phyloP scores from a whole-genome alignment of 23 tunicate genomes.

The Trididemnum miniatum region DNA sequence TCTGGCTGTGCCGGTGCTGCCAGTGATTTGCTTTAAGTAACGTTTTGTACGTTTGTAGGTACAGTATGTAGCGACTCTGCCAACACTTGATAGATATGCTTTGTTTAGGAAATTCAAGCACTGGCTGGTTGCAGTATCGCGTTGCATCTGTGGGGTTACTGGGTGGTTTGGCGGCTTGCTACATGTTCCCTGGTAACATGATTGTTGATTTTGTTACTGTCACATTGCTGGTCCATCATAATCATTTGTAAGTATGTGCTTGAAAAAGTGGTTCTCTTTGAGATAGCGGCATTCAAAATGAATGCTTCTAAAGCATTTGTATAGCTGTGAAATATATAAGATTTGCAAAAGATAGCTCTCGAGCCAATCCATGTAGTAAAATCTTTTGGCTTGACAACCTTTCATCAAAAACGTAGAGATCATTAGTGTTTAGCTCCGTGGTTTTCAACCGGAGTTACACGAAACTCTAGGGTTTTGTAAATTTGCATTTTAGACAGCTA shows the following conservation, averaged over 20 bases:
- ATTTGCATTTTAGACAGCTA: no score
- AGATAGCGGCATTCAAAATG: no score
- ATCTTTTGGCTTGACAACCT: no score
- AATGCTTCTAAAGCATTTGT: no score
- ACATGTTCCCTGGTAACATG: conserved; percentile 76
- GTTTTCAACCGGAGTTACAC: no score
- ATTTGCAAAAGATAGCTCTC: no score
- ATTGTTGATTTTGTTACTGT: conserved; percentile 86
- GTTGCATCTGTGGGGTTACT: conserved; percentile 77
- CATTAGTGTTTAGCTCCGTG: no score
- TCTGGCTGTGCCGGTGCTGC: background rate
- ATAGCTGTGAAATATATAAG: no score
- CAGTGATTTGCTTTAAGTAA: background rate
- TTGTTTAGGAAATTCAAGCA: conserved; percentile 44
- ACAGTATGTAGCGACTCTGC: background rate
- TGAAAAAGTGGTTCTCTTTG: no score
- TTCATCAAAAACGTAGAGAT: no score
- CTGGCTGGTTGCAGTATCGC: conserved; percentile 72
- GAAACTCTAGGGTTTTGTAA: no score
- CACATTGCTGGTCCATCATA: conserved; percentile 86
- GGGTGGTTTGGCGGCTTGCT: conserved; percentile 73
- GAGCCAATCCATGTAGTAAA: no score
- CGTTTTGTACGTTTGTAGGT: background rate
- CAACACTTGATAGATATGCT: background rate
- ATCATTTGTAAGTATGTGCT: conserved; percentile 75